These are phyloP conservation scores for Seira sanloemensis DNA, from an alignment of 2,888 invertebrate genomes.

Conservation along the genomic window DNA sequence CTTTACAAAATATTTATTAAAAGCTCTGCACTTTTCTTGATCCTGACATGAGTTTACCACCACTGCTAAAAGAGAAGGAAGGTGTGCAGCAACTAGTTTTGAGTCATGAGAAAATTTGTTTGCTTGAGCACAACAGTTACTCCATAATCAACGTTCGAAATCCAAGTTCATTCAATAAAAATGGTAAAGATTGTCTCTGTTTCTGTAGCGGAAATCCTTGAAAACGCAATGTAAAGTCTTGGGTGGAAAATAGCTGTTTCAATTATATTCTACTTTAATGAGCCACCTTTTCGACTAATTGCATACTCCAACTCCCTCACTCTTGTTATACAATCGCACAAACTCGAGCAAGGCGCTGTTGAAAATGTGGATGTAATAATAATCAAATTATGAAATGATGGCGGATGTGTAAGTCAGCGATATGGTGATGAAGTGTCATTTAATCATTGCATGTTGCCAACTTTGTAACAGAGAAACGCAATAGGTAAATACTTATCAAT, in stretches of 20 bases:
- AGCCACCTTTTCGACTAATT: not conserved
- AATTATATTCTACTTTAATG: not conserved
- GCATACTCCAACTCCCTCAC: not conserved
- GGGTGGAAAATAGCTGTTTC: not conserved
- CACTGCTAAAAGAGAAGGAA: not conserved
- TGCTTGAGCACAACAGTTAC: not conserved
- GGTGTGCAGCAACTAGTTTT: not conserved
- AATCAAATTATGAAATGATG: too few relatives aligned
- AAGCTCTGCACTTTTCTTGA: not conserved
- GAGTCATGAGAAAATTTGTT: not conserved
- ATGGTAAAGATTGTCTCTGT: too few relatives aligned
- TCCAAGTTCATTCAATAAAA: not conserved
- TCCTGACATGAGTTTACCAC: not conserved
- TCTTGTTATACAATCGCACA: not conserved
- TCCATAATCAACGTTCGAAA: not conserved
- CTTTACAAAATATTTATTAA: not conserved
- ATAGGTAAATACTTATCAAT: too few relatives aligned
- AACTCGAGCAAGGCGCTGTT: too few relatives aligned
- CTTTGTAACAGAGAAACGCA: too few relatives aligned
- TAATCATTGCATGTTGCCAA: too few relatives aligned
- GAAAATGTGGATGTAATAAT: too few relatives aligned
- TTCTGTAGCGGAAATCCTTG: constrained; percentile 5
- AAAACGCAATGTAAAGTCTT: constrained; percentile 21
- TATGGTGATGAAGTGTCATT: too few relatives aligned
- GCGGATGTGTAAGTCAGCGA: too few relatives aligned